Evolutionary conservation across 2,113 vertebrate species (phyloP), one percentile per base, ranked within the genome.

Genomic region (Corythornis vintsioides): DNA sequence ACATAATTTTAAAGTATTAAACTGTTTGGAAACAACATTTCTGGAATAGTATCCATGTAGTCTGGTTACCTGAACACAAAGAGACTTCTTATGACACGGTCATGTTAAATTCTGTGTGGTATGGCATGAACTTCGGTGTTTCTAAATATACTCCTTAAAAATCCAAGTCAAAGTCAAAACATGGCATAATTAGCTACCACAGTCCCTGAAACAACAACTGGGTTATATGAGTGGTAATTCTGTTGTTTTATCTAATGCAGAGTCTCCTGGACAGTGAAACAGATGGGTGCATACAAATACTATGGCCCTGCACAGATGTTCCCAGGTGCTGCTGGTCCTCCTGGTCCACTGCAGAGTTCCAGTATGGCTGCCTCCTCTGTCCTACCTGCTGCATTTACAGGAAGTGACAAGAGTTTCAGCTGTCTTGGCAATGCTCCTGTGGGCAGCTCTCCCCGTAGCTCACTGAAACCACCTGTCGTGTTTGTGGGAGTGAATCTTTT

Each of bases 361-460:
- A 0, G 19, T 20, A 14, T 1, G 0, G 21, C 12, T 77, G 12
- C 33, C 6, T 13, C 55, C 43, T n/a, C 29, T 43, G 5, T 47
- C 48, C 25, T 31, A 53, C 10, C 28, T 70, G 14, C 4, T 1
- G 6, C 35, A 15, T 50, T 35, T 42, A 8, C 7, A 45, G 48
- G 16, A 63, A 9, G 9, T 24, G 20, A 8, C 14, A 63, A 63
- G 52, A 59, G 20, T 50, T 57, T 35, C 22, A 56, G 48, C 40
- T 83, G 31, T 35, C 25, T 56, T 2, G 1, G 29, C 38, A 29
- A 25, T 63, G 38, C 18, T 66, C 7, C 48, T 66, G 15, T 21
- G 22, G 42, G 26, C n/a, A 63, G 6, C 26, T 35, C 20, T 73
- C 17, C 25, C 19, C 48, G 45, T 9, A 55, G 43, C 57, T 59